A percentile compares a stretch with the other conserved stretches of the same genome.
Conservation (phyloP, 2,113 vertebrate species). For the pig (Sus scrofa) region DNA sequence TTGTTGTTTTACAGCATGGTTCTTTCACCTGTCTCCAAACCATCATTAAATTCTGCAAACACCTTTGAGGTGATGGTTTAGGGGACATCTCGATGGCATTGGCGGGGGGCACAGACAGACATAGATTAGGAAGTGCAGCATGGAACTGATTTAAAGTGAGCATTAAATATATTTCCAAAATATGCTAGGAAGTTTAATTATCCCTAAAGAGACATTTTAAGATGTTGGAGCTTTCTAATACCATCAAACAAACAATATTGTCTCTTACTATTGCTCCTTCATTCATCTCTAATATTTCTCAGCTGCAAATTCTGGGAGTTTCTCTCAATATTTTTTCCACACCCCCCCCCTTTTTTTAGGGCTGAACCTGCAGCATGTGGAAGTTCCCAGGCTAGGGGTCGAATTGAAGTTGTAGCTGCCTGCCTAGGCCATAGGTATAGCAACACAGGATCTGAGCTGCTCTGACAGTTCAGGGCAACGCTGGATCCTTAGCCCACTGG, state of each 20-base stretch:
- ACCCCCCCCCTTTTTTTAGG: too few species aligned
- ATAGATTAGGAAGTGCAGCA: background rate
- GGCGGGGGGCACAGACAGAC: background rate
- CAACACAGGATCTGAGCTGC: too few species aligned
- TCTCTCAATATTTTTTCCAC: background rate
- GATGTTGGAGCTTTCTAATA: background rate
- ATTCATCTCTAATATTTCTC: background rate
- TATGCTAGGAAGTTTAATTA: background rate
- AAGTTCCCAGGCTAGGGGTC: too few species aligned
- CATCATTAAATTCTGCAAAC: background rate
- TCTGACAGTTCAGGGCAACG: too few species aligned
- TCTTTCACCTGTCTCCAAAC: background rate
- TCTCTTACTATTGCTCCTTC: background rate
- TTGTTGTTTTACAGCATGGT: background rate
- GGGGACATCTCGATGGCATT: background rate
- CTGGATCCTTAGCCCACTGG: too few species aligned
- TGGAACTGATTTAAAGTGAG: background rate
- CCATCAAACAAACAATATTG: background rate
- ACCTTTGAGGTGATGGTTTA: background rate
- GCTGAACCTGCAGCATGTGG: too few species aligned
- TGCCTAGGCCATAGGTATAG: too few species aligned
- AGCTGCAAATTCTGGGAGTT: background rate
- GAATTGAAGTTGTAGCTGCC: too few species aligned
- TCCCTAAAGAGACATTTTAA: background rate
- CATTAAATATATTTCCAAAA: background rate